A percentile compares a stretch with the other conserved stretches of the same genome.
Conservation (phyloP, 2,113 vertebrate genomes). For the Glaucidium brasilianum region DNA sequence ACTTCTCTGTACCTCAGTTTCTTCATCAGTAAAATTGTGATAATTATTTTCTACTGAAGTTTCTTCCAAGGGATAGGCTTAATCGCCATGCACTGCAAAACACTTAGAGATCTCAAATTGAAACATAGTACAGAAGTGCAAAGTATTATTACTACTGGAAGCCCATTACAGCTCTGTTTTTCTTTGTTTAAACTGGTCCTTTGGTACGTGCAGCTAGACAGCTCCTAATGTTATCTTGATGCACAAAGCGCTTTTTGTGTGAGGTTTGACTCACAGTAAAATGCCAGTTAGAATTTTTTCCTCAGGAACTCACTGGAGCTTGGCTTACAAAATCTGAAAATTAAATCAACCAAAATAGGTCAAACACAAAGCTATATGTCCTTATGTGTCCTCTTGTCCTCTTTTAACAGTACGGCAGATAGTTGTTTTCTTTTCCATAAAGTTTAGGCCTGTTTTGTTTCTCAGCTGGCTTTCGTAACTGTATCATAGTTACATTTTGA, state of each 20-base stretch:
- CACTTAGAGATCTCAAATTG: not conserved
- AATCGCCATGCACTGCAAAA: not conserved
- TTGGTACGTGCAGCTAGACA: slow-evolving; percentile 60
- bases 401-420: slow-evolving; percentile 55
- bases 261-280: slow-evolving; percentile 72
- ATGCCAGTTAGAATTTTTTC: slow-evolving; percentile 75
- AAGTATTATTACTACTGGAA: not conserved
- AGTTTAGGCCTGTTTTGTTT: slow-evolving; percentile 59
- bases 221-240: slow-evolving; percentile 65
- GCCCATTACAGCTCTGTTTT: slow-evolving; percentile 19
- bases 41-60: not conserved
- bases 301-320: slow-evolving; percentile 73
- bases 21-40: not conserved
- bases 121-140: not conserved
- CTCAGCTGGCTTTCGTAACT: not conserved
- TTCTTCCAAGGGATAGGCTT: not conserved
- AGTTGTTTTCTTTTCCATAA: slow-evolving; percentile 54
- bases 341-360: slow-evolving; percentile 80
- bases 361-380: slow-evolving; percentile 73
- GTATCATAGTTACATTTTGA: slow-evolving; percentile 27
- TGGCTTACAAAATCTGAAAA: slow-evolving; percentile 78
- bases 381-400: slow-evolving; percentile 75
- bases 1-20: not conserved
- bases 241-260: slow-evolving; percentile 72
- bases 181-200: slow-evolving; percentile 4